Base-by-base conservation (phyloP, 2,113 vertebrate species). In the Podarcis cretensis region DNA sequence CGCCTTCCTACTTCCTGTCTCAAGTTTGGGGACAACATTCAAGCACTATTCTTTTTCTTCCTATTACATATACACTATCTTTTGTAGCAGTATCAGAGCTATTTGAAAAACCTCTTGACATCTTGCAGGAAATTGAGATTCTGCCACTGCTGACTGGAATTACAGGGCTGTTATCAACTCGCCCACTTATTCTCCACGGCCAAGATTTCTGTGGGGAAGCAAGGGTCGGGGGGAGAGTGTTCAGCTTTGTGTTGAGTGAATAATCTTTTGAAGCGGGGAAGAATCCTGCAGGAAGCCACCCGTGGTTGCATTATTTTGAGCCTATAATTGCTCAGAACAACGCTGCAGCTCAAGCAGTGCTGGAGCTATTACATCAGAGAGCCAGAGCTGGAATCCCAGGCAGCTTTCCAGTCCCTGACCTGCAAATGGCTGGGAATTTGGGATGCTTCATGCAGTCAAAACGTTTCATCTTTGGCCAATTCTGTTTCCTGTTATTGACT, bases 401-500 rank as follows among this genome's bases (percentile, higher is more conserved):
- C 63, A 69, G 32, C 32, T 20, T 86, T 63, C 79, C 79, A 83
- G 89, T 76, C 32, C 69, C 73, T 90, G 89, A 77, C 79, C 79
- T 69, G 40, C 32, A 76, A 66, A 69, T 71, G 71, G 79, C 84
- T 90, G 84, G 79, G 43, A 83, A 86, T 86, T 57, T 74, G 66
- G 63, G 79, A 77, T 78, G 81, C 73, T 83, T 77, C 73, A 35
- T 68, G 57, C 77, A 32, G 59, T 16, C 69, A 81, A 69, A 81
- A 21, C 8, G 71, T 83, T 90, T 86, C 79, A 89, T 82, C 79
- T 86, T 30, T 16, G 48, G 79, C 83, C 84, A 86, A 77, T 69
- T 86, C n/a, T 59, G 79, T 32, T 90, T 90, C 84, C 89, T 90
- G 89, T 86, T 86, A 43, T 86, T 66, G n/a, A 40, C 79, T 85